phyloP scores from a whole-genome alignment of 2,888 invertebrate species.

The Darwinula stevensoni region DNA sequence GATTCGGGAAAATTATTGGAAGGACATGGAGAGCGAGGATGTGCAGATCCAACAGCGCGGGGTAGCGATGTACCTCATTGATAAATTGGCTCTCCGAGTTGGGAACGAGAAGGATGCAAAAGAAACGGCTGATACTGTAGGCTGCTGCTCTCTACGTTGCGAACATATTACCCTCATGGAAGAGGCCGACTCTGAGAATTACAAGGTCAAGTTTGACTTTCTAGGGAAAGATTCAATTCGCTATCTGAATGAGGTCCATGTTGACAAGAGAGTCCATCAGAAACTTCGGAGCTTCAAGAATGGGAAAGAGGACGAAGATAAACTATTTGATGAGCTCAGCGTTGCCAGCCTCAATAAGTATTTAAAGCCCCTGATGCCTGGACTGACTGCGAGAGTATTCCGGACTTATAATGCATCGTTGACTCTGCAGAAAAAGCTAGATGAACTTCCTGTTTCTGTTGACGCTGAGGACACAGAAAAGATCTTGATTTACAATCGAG shows the following conservation, averaged over 20 bases:
- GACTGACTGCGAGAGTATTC: conserved; percentile 96
- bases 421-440: conserved; percentile 83
- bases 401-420: conserved; percentile 99
- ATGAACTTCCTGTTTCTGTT: conserved; percentile 57
- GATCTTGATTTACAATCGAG: conserved; percentile 80
- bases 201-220: conserved; percentile 94
- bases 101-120: conserved; percentile 99
- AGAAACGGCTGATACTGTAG: conserved; percentile 87
- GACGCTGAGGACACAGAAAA: conserved; percentile 34
- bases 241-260: conserved; percentile 86
- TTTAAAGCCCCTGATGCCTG: conserved; percentile 83
- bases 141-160: conserved; percentile 87
- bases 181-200: conserved; percentile 23
- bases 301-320: conserved; percentile 75
- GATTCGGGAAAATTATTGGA: conserved; percentile 55
- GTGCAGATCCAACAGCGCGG: conserved; percentile 91
- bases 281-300: conserved; percentile 92
- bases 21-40: conserved; percentile 92
- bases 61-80: conserved; percentile 94
- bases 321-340: conserved; percentile 89
- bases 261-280: conserved; percentile 92
- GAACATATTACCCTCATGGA: conserved; percentile 56
- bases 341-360: conserved; percentile 90
- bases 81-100: conserved; percentile 79
- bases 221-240: conserved; percentile 70